Conservation (phyloP, 2,797 vertebrate genomes). For the Notamacropus eugenii region DNA sequence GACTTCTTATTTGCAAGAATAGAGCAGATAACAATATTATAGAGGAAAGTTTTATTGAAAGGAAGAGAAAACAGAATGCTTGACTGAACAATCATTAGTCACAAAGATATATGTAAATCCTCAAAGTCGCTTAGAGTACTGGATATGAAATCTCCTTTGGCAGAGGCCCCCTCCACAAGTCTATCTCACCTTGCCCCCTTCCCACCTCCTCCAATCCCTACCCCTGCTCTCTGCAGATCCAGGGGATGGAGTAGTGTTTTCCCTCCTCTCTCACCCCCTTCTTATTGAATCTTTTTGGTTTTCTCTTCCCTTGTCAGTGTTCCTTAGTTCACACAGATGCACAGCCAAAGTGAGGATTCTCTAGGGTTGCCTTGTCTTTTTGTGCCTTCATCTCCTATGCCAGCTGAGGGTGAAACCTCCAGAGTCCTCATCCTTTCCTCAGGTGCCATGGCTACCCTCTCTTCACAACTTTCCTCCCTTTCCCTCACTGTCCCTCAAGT, state of each 20-base stretch:
- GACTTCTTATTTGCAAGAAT: neutral
- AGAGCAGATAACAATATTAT: neutral
- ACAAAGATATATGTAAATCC: neutral
- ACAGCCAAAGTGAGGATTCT: neutral
- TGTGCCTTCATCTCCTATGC: neutral
- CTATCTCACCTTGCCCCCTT: neutral
- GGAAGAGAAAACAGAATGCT: neutral
- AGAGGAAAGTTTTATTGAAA: neutral
- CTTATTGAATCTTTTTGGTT: neutral
- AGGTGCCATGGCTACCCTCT: neutral
- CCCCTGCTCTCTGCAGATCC: neutral
- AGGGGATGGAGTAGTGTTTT: neutral
- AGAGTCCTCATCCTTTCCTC: neutral
- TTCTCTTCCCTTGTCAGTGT: neutral
- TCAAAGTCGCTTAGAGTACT: neutral
- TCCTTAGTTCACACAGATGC: neutral
- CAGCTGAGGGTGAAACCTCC: neutral
- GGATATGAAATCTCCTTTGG: neutral
- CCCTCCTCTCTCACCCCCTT: neutral
- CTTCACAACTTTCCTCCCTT: neutral
- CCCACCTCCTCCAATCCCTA: neutral
- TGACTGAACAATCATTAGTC: neutral
- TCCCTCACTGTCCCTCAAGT: neutral
- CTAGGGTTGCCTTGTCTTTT: neutral
- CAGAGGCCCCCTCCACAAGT: neutral